Base-by-base conservation (phyloP, 2,113 vertebrate species). In the Ciconia stormi region DNA sequence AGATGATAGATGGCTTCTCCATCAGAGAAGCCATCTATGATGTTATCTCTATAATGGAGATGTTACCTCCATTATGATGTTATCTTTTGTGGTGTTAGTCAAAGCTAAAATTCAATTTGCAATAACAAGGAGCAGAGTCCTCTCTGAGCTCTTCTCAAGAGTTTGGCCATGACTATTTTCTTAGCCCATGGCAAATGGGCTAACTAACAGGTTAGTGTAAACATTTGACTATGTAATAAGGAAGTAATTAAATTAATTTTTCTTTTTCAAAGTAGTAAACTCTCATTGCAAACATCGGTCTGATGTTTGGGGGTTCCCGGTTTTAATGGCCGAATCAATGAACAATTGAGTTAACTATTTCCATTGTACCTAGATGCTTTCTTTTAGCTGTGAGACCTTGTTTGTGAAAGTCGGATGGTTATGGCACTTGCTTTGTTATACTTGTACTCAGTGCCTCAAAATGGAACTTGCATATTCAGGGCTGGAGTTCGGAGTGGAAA, bases 401-500 rank as follows among this genome's bases (percentile, higher is more conserved):
- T 90, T 94, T 95, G 89, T 91, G 91, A 8, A 80, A 86, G 69
- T 56, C 7, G 26, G 72, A 83, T 73, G 78, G 61, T 92, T 96
- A 90, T 95, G 93, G 95, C 96, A 86, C 92, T 95, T 69, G 63
- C 87, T 93, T 96, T 95, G 73, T 96, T 96, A 29, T 92, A 56
- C 84, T 97, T 96, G 95, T 79, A 76, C 84, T 94, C 56, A 3
- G 74, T 82, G 90, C 93, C 84, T 97, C 82, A 65, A 67, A 95
- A 96, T 95, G 91, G 91, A 96, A 92, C 86, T 96, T 83, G 83
- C 77, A 93, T 95, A 93, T 97, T 96, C 85, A 82, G 79, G 93
- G 93, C 89, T 97, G 95, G 96, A 95, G 96, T 94, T 97, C 53
- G 2, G 83, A 97, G 88, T 96, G 95, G 96, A 98, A 97, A 97